phyloP scores from a whole-genome alignment of 2,113 vertebrate species.

The Glaucomys volans region DNA sequence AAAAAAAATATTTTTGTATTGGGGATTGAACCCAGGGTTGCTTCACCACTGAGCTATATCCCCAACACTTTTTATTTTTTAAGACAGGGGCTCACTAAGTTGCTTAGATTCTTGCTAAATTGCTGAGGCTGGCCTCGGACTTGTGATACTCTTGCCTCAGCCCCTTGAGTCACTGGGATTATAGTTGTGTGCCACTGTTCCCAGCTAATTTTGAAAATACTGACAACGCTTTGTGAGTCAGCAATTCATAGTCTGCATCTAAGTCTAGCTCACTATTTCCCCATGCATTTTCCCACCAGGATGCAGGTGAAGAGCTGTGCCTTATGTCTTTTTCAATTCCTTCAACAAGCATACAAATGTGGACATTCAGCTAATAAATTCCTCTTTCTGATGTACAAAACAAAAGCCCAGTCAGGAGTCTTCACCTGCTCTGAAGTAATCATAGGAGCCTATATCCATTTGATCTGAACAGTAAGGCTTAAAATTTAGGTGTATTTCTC shows the following conservation, averaged over 20 bases:
- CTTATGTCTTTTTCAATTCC: background rate
- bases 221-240: background rate
- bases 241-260: background rate
- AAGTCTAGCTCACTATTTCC: background rate
- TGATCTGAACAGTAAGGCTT: background rate
- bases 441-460: background rate
- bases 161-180: too few species aligned
- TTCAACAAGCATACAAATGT: background rate
- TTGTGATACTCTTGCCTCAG: too few species aligned
- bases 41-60: too few species aligned
- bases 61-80: too few species aligned
- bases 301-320: background rate
- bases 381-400: background rate
- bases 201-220: background rate
- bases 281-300: background rate
- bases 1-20: background rate
- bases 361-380: slow-evolving; percentile 14
- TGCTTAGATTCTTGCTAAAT: too few species aligned
- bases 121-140: too few species aligned
- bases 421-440: background rate
- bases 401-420: background rate
- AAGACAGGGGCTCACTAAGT: too few species aligned
- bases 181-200: too few species aligned
- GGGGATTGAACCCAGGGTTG: too few species aligned
- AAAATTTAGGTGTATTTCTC: background rate